Evolutionary conservation across 1,140 invertebrate genomes (phyloP).

Genomic region (Procambarus clarkii): DNA sequence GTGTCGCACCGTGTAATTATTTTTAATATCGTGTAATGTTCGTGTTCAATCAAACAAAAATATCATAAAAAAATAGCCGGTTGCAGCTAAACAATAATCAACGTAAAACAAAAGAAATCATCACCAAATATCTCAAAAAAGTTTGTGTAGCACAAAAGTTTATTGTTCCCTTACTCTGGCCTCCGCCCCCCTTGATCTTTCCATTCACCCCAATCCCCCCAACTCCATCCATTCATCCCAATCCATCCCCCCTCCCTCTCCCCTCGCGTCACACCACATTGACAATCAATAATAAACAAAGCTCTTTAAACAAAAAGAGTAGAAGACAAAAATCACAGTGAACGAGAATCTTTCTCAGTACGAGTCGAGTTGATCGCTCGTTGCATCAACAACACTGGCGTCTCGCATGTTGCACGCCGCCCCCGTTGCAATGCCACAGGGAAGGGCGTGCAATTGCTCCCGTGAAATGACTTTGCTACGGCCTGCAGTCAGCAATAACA

Average conservation of each 20-base stretch:
- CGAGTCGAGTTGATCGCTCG: neutral
- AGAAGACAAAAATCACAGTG: neutral
- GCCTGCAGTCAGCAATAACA: slow-evolving; percentile 59
- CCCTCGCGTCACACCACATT: neutral
- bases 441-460: slow-evolving; percentile 11
- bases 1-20: neutral
- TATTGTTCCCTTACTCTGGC: too few species aligned
- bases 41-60: too few species aligned
- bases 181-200: too few species aligned
- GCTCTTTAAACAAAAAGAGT: too few species aligned
- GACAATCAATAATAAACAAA: neutral
- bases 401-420: slow-evolving; percentile 4
- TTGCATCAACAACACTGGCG: neutral
- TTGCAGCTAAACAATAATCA: too few species aligned
- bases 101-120: too few species aligned
- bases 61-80: too few species aligned
- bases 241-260: too few species aligned
- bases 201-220: too few species aligned
- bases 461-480: slow-evolving; percentile 66
- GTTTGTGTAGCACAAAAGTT: neutral
- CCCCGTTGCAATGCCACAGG: slow-evolving; percentile 30
- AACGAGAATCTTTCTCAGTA: slow-evolving; percentile 13
- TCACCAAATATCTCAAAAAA: too few species aligned
- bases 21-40: too few species aligned
- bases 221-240: too few species aligned